phyloP scores from a whole-genome alignment of 2,113 vertebrate species.

The Pelusios castaneus region DNA sequence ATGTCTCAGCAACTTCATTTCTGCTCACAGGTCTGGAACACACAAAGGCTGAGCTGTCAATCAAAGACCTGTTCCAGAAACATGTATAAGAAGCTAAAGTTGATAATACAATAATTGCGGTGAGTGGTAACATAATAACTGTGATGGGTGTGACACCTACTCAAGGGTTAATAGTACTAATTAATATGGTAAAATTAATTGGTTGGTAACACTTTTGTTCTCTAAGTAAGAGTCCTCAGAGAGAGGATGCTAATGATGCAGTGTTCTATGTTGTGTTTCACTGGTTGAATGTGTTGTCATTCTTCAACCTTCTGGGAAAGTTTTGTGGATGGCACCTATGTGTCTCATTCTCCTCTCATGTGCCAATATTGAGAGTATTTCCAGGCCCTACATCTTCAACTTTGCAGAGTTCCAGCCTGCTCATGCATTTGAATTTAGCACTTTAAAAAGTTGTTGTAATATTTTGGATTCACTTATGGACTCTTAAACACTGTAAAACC shows the following conservation, averaged over 20 bases:
- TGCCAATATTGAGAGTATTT: background rate
- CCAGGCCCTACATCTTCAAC: background rate
- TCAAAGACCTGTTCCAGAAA: slow-evolving; percentile 10
- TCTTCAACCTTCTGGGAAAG: background rate
- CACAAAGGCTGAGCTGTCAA: background rate
- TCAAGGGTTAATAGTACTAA: background rate
- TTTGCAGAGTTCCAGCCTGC: background rate
- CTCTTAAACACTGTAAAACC: background rate
- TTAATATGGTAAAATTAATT: background rate
- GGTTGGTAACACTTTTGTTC: background rate
- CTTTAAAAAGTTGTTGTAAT: background rate
- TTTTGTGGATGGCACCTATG: background rate
- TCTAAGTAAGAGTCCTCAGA: background rate
- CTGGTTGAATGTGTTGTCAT: background rate
- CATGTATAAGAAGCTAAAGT: background rate
- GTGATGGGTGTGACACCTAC: background rate
- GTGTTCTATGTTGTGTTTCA: background rate
- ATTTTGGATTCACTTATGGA: background rate
- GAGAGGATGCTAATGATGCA: background rate
- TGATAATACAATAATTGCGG: background rate
- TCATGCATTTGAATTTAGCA: background rate
- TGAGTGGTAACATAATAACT: background rate
- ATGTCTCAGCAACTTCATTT: background rate
- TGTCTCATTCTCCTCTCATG: background rate
- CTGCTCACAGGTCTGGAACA: background rate